Conservation (phyloP, 2,797 vertebrate species). For the Lepidocolaptes lacrymiger region DNA sequence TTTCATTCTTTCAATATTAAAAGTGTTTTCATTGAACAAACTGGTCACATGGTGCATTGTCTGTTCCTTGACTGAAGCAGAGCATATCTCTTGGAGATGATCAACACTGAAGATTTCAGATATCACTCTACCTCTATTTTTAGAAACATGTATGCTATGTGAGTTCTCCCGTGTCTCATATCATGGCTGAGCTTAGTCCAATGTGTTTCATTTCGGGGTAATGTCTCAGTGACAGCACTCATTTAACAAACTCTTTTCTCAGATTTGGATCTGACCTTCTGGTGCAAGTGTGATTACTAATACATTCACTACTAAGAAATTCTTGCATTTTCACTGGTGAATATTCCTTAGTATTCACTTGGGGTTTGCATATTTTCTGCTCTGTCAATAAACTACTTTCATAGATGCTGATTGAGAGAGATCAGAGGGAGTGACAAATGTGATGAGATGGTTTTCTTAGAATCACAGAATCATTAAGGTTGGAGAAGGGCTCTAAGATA, state of each 20-base stretch:
- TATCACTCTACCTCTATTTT: not conserved
- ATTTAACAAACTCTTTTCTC: not conserved
- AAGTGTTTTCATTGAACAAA: not conserved
- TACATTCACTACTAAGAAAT: not conserved
- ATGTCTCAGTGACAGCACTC: not conserved
- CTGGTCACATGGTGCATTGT: not conserved
- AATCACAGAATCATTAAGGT: not conserved
- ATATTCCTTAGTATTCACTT: not conserved
- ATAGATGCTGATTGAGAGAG: not conserved
- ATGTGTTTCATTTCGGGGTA: not conserved
- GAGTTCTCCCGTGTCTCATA: not conserved
- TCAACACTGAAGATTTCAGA: not conserved
- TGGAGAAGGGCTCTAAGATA: not conserved
- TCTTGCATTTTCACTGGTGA: not conserved
- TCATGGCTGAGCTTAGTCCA: not conserved
- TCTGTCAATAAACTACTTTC: not conserved
- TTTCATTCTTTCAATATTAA: slow-evolving; percentile 6
- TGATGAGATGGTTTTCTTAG: not conserved
- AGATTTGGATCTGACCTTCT: not conserved
- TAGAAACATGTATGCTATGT: not conserved
- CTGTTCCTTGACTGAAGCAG: not conserved
- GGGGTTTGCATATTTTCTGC: not conserved
- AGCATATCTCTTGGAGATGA: not conserved
- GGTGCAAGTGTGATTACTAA: not conserved
- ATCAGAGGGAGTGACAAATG: not conserved